phyloP scores from a whole-genome alignment of 1,140 invertebrate species.

The Camponotus floridanus region DNA sequence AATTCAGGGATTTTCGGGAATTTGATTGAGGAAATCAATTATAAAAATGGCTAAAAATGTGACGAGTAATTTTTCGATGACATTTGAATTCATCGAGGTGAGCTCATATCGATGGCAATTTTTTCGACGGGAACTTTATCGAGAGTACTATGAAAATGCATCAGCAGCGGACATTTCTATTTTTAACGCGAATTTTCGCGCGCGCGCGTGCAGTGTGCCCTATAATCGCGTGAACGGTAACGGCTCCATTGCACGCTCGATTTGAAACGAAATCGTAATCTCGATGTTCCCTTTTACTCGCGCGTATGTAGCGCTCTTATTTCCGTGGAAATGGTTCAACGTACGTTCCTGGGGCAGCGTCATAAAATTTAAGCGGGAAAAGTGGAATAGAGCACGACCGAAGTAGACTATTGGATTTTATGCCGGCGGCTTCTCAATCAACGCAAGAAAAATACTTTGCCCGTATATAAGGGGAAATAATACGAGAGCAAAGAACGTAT shows the following conservation, averaged over 20 bases:
- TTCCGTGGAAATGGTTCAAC: slow-evolving; percentile 34
- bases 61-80: slow-evolving; percentile 39
- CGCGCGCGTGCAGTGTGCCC: too few relatives aligned
- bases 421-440: slow-evolving; percentile 59
- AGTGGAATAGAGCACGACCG: slow-evolving; percentile 4
- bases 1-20: slow-evolving; percentile 13
- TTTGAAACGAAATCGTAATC: slow-evolving; percentile 58
- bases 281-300: background rate
- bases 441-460: slow-evolving; percentile 31
- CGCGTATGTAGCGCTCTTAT: slow-evolving; percentile 27
- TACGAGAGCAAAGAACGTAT: slow-evolving; percentile 11
- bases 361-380: slow-evolving; percentile 57
- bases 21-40: slow-evolving; percentile 34
- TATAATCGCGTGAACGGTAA: background rate
- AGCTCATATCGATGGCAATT: slow-evolving; percentile 27
- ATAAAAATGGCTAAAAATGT: slow-evolving; percentile 35
- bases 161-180: background rate
- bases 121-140: background rate
- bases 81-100: background rate
- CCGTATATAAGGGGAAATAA: background rate
- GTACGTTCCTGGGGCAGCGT: background rate
- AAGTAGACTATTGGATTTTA: slow-evolving; percentile 52
- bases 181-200: slow-evolving; percentile 39
- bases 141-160: background rate
- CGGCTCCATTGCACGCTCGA: slow-evolving; percentile 25